Evolutionary conservation across 2,113 vertebrate genomes (phyloP), one percentile per base, ranked within the genome.

Genomic region (Caracal caracal): DNA sequence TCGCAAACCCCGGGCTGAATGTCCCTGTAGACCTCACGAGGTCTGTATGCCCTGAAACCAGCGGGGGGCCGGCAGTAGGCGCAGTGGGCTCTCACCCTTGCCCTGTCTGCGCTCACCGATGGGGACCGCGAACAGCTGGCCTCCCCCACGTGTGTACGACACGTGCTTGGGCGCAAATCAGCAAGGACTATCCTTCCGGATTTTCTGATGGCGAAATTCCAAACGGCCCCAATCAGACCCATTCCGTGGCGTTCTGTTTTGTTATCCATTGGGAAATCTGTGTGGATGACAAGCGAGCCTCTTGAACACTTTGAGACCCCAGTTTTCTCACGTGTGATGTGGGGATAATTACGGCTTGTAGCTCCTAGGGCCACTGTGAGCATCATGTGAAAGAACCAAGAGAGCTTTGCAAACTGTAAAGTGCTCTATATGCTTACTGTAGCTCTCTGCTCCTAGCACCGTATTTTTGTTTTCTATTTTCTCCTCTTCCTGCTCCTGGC

Each of bases 381-480:
- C 56, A 7, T 53, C 59, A 16, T 4, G 10, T 0, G 78, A 19
- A 47, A 56, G 88, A 35, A 35, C 15, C n/a, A 5, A 65, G 65
- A 53, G 59, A 5, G 26, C 40, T 2, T 24, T 79, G 47, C 63
- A 28, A 33, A 56, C 94, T 15, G 28, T 7, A 0, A 43, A 28
- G 47, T 15, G 49, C 43, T 40, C 66, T 26, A 0, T 17, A 1
- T 24, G 71, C 66, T 56, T 9, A 0, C 0, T 13, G 81, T 3
- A 1, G 63, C 43, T 80, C 16, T 4, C 1, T 10, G 5, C 0
- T 0, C 43, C 43, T 43, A 43, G 30, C 78, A 0, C 28, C 16
- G 61, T 49, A 7, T 37, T 92, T 59, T n/a, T 22, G 7, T 40
- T 20, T 0, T 12, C 56, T 16, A 2, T 59, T 53, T 19, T 6